Evolutionary conservation across 2,113 vertebrate species (phyloP), one percentile per base, ranked within the genome.

Genomic region (Corythoichthys intestinalis): DNA sequence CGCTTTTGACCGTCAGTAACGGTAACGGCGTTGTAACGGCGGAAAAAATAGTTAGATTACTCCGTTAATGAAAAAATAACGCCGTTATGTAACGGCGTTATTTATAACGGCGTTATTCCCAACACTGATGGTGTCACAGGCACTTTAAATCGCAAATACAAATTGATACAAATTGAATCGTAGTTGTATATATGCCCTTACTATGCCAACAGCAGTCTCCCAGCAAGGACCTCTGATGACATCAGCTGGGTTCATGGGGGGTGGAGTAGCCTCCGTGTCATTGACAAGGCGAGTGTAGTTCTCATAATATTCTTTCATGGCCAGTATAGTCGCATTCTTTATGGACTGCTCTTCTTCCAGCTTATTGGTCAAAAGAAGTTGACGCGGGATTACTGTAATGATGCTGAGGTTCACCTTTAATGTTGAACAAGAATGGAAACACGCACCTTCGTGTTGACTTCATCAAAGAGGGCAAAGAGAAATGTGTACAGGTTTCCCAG

Each of bases 401-500:
- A 58, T 10, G 6, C 38, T n/a, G 59, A 61, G 38, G 37, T 20
- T 60, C 37, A 17, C 60, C 41, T 46, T n/a, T 9, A 46, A 46
- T 28, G 11, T 10, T 11, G 46, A 48, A 12, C 34, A 37, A 49
- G n/a, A 20, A 11, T 65, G 13, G 11, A n/a, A 7, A 34, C 0
- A 11, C 54, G 5, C 59, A 98, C 97, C 92, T 99, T 97, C 72
- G 89, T 90, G 14, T 98, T 97, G 86, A 99, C 94, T 0, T 99
- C 97, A 60, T 99, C 96, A 84, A 99, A 99, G 83, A 99, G 90
- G 70, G 97, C 97, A 54, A 99, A 85, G 53, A 99, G 84, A 65
- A 99, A 99, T 0, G 97, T 99, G 83, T 99, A 99, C 64, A 99
- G 94, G 75, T 99, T 99, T 8, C 97, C 97, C 48, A 99, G 90